Evolutionary conservation across 2,888 invertebrate genomes (phyloP).

Genomic region (Archaeoteleia sp.): DNA sequence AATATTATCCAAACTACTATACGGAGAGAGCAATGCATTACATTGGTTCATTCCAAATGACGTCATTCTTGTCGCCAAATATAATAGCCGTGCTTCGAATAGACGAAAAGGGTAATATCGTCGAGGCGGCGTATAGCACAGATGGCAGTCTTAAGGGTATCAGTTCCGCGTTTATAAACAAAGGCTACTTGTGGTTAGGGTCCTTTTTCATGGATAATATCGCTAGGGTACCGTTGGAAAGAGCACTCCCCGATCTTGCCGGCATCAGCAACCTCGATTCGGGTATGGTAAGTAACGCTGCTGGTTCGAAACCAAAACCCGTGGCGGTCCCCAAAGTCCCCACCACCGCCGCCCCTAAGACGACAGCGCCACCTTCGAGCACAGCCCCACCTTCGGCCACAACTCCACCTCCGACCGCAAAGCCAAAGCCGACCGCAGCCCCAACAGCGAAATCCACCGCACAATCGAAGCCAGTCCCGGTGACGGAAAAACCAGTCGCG

Average conservation of each 20-base stretch:
- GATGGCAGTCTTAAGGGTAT: constrained; percentile 77
- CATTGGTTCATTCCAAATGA: constrained; percentile 62
- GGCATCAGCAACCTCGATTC: constrained; percentile 28
- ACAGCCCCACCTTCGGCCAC: constrained; percentile 40
- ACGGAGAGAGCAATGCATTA: constrained; percentile 79
- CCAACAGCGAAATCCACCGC: constrained; percentile 35
- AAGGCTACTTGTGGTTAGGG: constrained; percentile 81
- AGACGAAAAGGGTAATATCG: constrained; percentile 83
- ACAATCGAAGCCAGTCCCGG: constrained; percentile 53
- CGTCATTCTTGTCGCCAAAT: constrained; percentile 24
- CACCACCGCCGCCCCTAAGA: constrained; percentile 26
- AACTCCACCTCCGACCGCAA: constrained; percentile 34
- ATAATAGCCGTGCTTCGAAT: constrained; percentile 76
- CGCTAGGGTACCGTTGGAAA: constrained; percentile 79
- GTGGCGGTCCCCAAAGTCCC: constrained; percentile 44
- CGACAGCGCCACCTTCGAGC: constrained; percentile 20
- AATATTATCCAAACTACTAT: constrained; percentile 80
- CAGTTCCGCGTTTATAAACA: constrained; percentile 82
- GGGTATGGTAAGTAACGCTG: constrained; percentile 1
- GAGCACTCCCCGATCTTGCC: constrained; percentile 66
- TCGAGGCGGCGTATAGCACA: constrained; percentile 81
- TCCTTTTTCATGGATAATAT: constrained; percentile 82
- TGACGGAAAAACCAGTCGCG: constrained; percentile 55
- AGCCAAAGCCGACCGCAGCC: constrained; percentile 14
- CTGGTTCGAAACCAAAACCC: constrained; percentile 25